These are phyloP conservation scores for Leucopsar rothschildi DNA, from an alignment of 2,113 vertebrate species.

Conservation along the genomic window DNA sequence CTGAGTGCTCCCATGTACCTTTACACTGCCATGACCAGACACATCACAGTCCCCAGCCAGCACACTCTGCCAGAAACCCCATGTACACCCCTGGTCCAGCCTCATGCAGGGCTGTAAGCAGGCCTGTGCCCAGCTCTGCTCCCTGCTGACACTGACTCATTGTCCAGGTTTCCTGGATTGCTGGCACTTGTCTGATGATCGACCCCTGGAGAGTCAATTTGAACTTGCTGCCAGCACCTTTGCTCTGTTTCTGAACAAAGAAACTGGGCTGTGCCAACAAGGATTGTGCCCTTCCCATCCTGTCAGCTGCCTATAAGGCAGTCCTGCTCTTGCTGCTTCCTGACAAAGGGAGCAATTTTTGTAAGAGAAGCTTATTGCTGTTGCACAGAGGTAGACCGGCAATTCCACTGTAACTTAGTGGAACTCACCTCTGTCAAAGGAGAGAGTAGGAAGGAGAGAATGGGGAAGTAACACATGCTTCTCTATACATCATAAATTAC, in stretches of 20 bases:
- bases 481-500: conserved; percentile 33
- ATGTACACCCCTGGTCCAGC: not conserved
- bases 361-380: not conserved
- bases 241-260: not conserved
- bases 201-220: not conserved
- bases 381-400: not conserved
- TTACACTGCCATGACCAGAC: not conserved
- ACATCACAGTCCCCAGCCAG: not conserved
- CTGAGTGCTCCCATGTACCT: not conserved
- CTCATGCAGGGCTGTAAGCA: not conserved
- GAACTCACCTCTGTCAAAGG: not conserved
- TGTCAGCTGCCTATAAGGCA: not conserved
- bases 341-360: not conserved
- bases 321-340: not conserved
- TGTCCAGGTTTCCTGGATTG: not conserved
- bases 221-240: not conserved
- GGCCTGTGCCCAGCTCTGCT: not conserved
- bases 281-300: not conserved
- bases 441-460: not conserved
- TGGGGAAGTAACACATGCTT: not conserved
- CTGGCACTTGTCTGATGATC: not conserved
- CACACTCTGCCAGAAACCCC: not conserved
- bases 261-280: not conserved
- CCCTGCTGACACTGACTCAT: not conserved
- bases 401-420: not conserved